phyloP scores from a whole-genome alignment of 2,797 vertebrate genomes.

The Heteromormyrus szaboi region DNA sequence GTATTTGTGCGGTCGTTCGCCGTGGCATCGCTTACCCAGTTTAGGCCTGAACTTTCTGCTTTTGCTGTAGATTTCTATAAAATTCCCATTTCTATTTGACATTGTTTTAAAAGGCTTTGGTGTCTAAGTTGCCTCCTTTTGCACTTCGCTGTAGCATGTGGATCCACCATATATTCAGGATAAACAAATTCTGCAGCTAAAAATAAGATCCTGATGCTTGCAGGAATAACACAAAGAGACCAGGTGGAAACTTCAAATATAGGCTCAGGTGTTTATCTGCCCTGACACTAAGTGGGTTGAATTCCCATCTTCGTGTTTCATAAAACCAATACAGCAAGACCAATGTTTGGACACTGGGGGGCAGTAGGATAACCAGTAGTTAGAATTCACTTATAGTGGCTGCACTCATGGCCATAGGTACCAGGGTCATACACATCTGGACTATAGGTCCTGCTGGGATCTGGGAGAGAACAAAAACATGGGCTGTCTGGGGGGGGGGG shows the following conservation, averaged over 20 bases:
- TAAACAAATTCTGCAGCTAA: neutral
- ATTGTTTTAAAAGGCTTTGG: neutral
- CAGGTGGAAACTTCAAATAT: neutral
- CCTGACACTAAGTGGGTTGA: neutral
- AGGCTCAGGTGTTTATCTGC: neutral
- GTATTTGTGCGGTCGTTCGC: conserved; percentile 61
- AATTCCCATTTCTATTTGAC: neutral
- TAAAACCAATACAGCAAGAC: neutral
- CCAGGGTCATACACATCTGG: neutral
- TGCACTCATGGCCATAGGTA: neutral
- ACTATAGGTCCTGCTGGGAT: neutral
- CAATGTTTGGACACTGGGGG: neutral
- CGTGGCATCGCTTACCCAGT: conserved; percentile 36
- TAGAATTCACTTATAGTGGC: neutral
- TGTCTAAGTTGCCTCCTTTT: neutral
- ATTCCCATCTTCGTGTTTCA: neutral
- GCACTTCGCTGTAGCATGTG: neutral
- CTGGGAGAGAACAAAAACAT: neutral
- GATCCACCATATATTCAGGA: neutral
- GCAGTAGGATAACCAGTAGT: neutral
- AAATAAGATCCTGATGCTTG: neutral
- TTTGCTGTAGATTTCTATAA: conserved; percentile 45
- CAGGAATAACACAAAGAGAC: neutral
- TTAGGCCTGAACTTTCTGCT: conserved; percentile 56
- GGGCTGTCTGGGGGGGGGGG: neutral